Base-by-base conservation (phyloP, 1,140 invertebrate genomes). In the Drosophila takahashii region DNA sequence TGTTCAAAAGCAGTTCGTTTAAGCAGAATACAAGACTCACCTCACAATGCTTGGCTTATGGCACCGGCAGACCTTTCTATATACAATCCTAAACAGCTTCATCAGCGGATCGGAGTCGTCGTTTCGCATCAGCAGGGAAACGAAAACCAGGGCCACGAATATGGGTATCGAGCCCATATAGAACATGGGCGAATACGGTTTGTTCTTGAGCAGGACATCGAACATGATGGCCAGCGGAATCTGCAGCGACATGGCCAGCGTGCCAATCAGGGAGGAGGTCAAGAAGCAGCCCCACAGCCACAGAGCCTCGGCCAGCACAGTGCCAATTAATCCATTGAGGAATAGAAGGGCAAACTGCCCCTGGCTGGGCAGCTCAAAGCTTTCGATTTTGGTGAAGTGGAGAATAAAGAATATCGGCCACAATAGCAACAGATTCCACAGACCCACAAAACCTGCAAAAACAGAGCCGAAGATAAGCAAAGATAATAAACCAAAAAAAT, bases 251-350 rank as follows among this genome's bases (percentile, higher is more conserved):
- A 97, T 94, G 29, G 96, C 95, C 65, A 98, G 92, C 6, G 97
- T 98, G 47, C 96, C 97, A 79, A 97, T 95, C 10, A 98, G 92
- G 22, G 97, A 97, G 32, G 97, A 97, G 15, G 97, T 98, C 72
- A 98, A 92, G 92, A 98, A 97, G 92, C 97, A 97, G 27, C 96
- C 97, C 96, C 97, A 98, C 32, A 98, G 92, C 97, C 97, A 98
- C 45, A 98, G 92, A 29, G 96, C 95, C 93, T 98, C 96, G 5
- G 96, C 96, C 8, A 98, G 91, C 54, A 98, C 96, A 37, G 97
- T 98, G 57, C 97, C 97, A 78, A 98, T 93, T n/a, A 98, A 91
- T 64, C 97, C 97, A 93, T 98, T 98, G 32, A 97, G 92, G 58
- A 97, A 93, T 70, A 98, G 93, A 87, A 96, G 94, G 5, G 95